These are phyloP conservation scores for Drosophila seguyi DNA, from an alignment of 1,140 invertebrate genomes.

Conservation along the genomic window DNA sequence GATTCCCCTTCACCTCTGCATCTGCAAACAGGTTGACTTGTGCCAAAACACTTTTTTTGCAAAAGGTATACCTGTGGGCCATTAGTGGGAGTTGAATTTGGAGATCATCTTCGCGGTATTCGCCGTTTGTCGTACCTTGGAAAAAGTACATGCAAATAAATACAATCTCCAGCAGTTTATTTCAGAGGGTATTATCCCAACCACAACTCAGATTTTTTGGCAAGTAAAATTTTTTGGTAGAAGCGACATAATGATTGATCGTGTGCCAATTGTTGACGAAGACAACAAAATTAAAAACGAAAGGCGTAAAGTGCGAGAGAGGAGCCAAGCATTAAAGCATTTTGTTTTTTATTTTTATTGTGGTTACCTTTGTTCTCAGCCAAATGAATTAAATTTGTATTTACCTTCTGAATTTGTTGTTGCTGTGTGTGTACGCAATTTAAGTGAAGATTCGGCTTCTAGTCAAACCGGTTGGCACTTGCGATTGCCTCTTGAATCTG, in stretches of 20 bases:
- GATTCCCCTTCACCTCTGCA: constrained; percentile 9
- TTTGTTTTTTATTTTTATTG: constrained; percentile 23
- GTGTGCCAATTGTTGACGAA: constrained; percentile 35
- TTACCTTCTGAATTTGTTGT: constrained; percentile 28
- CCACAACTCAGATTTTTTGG: neutral
- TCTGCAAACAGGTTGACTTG: constrained; percentile 67
- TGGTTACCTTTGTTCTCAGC: constrained; percentile 24
- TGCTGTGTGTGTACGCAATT: constrained; percentile 32
- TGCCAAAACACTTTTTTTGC: constrained; percentile 54
- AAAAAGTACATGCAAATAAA: neutral
- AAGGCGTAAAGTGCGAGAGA: neutral
- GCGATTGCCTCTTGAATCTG: constrained; percentile 14
- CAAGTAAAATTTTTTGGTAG: constrained; percentile 12
- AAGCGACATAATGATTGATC: constrained; percentile 65
- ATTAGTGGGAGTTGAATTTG: constrained; percentile 20
- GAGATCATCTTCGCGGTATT: neutral
- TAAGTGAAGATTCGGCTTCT: constrained; percentile 46
- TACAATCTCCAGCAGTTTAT: neutral
- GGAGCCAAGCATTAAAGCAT: constrained; percentile 39
- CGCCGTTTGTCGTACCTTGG: neutral
- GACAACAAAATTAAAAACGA: constrained; percentile 2
- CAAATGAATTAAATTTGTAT: constrained; percentile 47
- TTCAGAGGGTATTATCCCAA: constrained; percentile 24
- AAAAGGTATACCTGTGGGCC: constrained; percentile 7
- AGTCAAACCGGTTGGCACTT: constrained; percentile 51